A percentile compares a stretch with the other conserved stretches of the same genome.
These are phyloP conservation scores for Pavo muticus DNA, from an alignment of 2,113 vertebrate species.

Conservation along the genomic window DNA sequence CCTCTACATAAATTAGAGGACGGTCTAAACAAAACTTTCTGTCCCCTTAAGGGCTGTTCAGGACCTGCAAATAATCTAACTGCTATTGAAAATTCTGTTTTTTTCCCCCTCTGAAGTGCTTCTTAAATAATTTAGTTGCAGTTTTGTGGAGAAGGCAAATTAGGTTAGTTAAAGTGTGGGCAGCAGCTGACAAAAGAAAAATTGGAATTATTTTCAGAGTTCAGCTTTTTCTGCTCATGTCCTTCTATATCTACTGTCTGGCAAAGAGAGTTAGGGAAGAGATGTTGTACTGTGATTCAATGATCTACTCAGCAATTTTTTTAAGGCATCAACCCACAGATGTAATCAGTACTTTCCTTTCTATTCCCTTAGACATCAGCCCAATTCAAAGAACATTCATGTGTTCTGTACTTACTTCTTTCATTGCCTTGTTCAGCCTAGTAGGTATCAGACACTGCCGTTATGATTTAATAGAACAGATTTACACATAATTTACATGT, in stretches of 20 bases:
- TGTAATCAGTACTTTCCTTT: neutral
- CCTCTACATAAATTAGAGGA: neutral
- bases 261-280: neutral
- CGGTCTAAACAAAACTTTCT: neutral
- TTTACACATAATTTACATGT: neutral
- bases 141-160: slow-evolving; percentile 11
- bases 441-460: neutral
- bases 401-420: neutral
- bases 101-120: neutral
- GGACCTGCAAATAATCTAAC: neutral
- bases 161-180: slow-evolving; percentile 7
- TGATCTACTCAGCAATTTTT: neutral
- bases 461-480: neutral
- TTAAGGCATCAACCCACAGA: neutral
- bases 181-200: slow-evolving; percentile 32
- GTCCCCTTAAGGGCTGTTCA: neutral
- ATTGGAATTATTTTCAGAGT: slow-evolving; percentile 20
- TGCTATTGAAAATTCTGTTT: neutral
- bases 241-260: neutral
- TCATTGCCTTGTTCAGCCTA: neutral
- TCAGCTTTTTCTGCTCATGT: slow-evolving; percentile 27
- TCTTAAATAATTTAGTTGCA: slow-evolving; percentile 47
- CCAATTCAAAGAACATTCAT: neutral
- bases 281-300: neutral
- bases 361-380: neutral